Percentiles rank a stretch among this genome's conserved stretches.
Evolutionary conservation across 2,888 invertebrate species (phyloP).

Genomic region (Opisthograptis luteolata): DNA sequence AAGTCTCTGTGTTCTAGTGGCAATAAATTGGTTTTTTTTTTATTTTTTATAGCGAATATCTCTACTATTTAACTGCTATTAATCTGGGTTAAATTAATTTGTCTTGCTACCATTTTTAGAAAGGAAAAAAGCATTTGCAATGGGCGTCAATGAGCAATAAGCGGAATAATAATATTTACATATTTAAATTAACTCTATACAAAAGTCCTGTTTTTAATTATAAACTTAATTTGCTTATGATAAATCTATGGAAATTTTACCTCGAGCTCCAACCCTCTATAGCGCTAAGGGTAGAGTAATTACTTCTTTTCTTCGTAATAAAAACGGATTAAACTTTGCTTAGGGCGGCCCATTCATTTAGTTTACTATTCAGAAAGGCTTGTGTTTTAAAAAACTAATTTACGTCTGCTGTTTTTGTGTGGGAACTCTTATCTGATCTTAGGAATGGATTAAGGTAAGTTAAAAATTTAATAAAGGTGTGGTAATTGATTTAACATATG

Average conservation of each 20-base stretch:
- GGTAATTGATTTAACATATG: too few relatives aligned
- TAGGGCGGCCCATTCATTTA: constrained; percentile 82
- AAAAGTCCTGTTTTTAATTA: constrained; percentile 84
- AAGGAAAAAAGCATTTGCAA: constrained; percentile 22
- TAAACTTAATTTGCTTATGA: constrained; percentile 84
- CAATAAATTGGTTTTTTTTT: too few relatives aligned
- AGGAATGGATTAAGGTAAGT: constrained; percentile 62
- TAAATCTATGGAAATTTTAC: constrained; percentile 85
- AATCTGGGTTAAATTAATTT: constrained; percentile 15
- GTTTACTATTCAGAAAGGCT: constrained; percentile 81
- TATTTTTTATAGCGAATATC: constrained; percentile 9
- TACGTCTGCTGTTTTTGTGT: constrained; percentile 65
- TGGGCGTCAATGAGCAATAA: constrained; percentile 19
- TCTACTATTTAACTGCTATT: constrained; percentile 12
- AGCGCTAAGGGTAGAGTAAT: constrained; percentile 82
- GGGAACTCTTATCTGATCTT: constrained; percentile 64
- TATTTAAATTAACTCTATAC: constrained; percentile 82
- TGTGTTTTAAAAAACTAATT: constrained; percentile 77
- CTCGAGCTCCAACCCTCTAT: constrained; percentile 79
- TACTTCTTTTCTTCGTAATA: constrained; percentile 85
- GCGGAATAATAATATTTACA: constrained; percentile 64
- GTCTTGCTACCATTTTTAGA: constrained; percentile 16
- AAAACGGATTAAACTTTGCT: constrained; percentile 85
- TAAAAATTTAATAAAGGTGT: constrained; percentile 25
- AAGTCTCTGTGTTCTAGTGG: too few relatives aligned